Conservation (phyloP, 2,888 invertebrate species). For the Machimus atricapillus region DNA sequence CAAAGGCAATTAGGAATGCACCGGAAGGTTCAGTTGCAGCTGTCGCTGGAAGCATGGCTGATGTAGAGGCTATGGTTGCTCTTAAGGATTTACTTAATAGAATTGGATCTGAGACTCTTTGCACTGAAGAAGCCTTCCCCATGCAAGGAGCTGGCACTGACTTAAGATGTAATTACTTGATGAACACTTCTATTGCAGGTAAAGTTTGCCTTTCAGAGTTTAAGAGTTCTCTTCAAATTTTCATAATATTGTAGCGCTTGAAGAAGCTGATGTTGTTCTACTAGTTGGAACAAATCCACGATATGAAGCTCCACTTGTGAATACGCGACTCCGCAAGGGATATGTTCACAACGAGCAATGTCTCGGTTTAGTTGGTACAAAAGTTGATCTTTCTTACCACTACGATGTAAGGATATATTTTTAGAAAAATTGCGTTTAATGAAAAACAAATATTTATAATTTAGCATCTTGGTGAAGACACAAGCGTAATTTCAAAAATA, state of each 20-base stretch:
- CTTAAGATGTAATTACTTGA: constrained; percentile 87
- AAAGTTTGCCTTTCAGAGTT: background rate
- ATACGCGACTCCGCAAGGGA: constrained; percentile 93
- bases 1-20: constrained; percentile 72
- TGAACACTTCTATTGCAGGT: constrained; percentile 90
- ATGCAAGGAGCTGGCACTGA: constrained; percentile 75
- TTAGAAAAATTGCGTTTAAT: background rate
- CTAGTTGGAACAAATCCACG: constrained; percentile 96
- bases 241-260: constrained; percentile 69
- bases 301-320: constrained; percentile 95
- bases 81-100: constrained; percentile 92
- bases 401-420: constrained; percentile 69
- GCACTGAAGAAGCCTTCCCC: constrained; percentile 94
- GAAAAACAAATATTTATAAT: constrained; percentile 49
- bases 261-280: constrained; percentile 91
- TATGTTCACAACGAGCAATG: constrained; percentile 93
- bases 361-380: constrained; percentile 87
- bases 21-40: constrained; percentile 78
- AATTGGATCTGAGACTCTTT: constrained; percentile 83
- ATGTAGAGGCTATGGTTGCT: constrained; percentile 89
- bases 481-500: constrained; percentile 76
- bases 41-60: constrained; percentile 88
- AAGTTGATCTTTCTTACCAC: constrained; percentile 91
- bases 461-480: constrained; percentile 83
- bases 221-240: background rate